Base-by-base conservation (phyloP, 1,140 invertebrate genomes). In the Meteorus sp. region DNA sequence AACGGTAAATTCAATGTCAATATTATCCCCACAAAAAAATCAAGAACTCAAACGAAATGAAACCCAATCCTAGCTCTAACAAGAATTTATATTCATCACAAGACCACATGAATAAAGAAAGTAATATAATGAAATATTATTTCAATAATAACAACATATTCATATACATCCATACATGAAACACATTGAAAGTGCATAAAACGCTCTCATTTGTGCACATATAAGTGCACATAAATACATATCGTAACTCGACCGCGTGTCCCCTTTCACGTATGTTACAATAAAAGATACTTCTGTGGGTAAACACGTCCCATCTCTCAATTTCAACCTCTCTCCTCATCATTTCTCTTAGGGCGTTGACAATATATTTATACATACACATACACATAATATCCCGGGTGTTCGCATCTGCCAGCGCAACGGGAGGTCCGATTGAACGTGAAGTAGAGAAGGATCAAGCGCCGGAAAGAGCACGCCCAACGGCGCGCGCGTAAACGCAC, bases 271-370 rank as follows among this genome's bases (percentile, higher is more conserved):
- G 25, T 44, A 43, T 37, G 52, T 53, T 47, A 65, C 54, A 73
- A 73, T 71, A 74, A 74, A 73, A 72, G 71, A 77, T 73, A 77
- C 75, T 78, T 76, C 67, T 79, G 76, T 74, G 77, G 77, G 71
- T 69, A 79, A 79, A 78, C 74, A 77, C n/a, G n/a, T n/a, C n/a
- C n/a, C n/a, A n/a, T n/a, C n/a, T n/a, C n/a, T n/a, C n/a, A n/a
- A n/a, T n/a, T n/a, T 62, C 47, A 48, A 9, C 37, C 51, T 37
- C 33, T n/a, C 27, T 31, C 27, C 44, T 27, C 48, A 13, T 19
- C 15, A 3, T 20, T 13, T 27, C 52, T 43, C 13, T 57, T 15
- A 8, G 57, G 48, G 52, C 53, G 65, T 44, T 59, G 56, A 62
- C 56, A 59, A 56, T 61, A 48, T 56, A 53, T 53, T 7, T 15